Evolutionary conservation across 2,113 vertebrate genomes (phyloP), one percentile per base, ranked within the genome.

Genomic region (Atractosteus spatula): DNA sequence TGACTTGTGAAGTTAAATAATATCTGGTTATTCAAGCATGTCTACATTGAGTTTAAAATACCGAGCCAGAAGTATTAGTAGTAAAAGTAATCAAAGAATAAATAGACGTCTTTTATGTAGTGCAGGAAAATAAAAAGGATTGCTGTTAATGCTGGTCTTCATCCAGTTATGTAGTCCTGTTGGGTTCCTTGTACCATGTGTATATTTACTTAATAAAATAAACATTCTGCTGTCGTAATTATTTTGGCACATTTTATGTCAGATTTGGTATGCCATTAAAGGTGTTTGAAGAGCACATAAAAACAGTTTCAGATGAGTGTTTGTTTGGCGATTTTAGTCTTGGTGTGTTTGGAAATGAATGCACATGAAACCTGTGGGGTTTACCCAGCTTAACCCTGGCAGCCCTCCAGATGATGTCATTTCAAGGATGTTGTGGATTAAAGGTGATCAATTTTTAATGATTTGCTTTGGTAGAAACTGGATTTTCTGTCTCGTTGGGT

Each of bases 311-410:
- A 12, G 43, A 81, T 80, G 86, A 87, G 85, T 81, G 80, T 71
- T 62, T 76, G 83, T 81, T 76, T 83, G 76, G 69, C 83, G 90
- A 89, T 90, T 89, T 89, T 89, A 89, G 91, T 84, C 78, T 82
- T 82, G 70, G 70, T 76, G 80, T 88, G 79, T 84, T 91, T 75
- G 89, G 91, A 90, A 89, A 91, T 91, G 91, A 89, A 93, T 89
- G 87, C 84, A 77, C 75, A 89, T 86, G 5, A 84, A 85, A 84
- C 16, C 17, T 67, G 3, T 8, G 45, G 55, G 55, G 10, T 67
- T 73, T 73, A 66, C 29, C 82, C 84, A 86, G 84, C 86, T 85
- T 85, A 87, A 77, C 66, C 68, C 85, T 83, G 82, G 85, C 84
- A 74, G 76, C 78, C 86, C 82, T 87, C 88, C 83, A 87, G 76